phyloP scores from a whole-genome alignment of 2,797 vertebrate genomes.

The Ctenosaura bakeri region DNA sequence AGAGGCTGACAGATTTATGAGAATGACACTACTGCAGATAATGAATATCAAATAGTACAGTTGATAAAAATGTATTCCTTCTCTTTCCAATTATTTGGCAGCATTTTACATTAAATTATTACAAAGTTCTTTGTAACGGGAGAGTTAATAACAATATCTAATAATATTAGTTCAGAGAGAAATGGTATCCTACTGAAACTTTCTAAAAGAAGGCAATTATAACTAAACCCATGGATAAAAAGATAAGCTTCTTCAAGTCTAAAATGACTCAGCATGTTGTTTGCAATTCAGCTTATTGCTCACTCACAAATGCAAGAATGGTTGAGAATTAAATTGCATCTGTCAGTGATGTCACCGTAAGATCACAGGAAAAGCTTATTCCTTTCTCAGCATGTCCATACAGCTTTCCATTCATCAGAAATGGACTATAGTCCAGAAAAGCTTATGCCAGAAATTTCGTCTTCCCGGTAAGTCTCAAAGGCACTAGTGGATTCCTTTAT shows the following conservation, averaged over 20 bases:
- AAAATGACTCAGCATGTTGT: constrained; percentile 34
- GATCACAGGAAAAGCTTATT: not conserved
- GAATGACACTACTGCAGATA: not conserved
- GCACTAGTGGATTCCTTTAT: no score
- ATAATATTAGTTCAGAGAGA: constrained; percentile 31
- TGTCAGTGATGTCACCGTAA: not conserved
- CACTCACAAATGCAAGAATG: constrained; percentile 9
- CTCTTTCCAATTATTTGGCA: constrained; percentile 40
- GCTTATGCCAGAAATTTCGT: no score
- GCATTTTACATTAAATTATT: constrained; percentile 21
- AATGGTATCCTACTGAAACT: not conserved
- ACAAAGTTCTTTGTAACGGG: constrained; percentile 39
- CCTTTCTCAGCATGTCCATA: not conserved
- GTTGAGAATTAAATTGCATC: not conserved
- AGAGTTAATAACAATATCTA: constrained; percentile 41
- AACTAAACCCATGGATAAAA: constrained; percentile 42
- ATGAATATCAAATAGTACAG: constrained; percentile 19
- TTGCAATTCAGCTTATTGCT: constrained; percentile 16
- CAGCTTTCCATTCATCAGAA: not conserved
- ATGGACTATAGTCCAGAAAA: no score
- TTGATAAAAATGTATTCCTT: constrained; percentile 35
- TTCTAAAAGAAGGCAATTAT: constrained; percentile 28
- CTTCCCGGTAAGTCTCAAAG: no score
- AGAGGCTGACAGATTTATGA: constrained; percentile 12
- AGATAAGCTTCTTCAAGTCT: constrained; percentile 38